Conservation (phyloP, 2,888 invertebrate genomes). For the Ornithoptera priamus region DNA sequence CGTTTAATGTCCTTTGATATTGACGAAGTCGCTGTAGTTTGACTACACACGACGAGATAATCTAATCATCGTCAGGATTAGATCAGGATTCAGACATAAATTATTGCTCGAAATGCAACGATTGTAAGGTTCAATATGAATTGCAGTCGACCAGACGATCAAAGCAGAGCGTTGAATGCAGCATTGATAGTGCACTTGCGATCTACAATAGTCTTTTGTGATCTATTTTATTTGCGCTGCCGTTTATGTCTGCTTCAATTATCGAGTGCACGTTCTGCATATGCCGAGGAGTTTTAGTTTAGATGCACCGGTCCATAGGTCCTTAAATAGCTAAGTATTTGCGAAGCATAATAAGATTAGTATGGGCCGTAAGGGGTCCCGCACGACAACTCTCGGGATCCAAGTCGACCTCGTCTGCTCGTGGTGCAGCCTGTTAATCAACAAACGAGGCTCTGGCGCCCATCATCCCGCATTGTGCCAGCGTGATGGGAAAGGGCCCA, state of each 20-base stretch:
- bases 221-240: neutral
- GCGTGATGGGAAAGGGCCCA: no score
- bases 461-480: no score
- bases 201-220: neutral
- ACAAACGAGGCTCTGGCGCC: no score
- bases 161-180: neutral
- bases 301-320: no score
- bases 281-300: neutral
- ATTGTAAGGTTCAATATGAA: neutral
- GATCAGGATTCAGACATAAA: neutral
- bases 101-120: neutral
- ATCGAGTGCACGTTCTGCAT: neutral
- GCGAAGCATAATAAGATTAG: no score
- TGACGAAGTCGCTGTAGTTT: neutral
- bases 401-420: no score
- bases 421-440: no score
- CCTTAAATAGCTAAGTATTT: no score
- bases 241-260: neutral
- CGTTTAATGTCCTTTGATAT: neutral
- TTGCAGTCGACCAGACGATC: neutral
- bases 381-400: no score
- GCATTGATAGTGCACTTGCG: neutral
- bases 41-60: neutral
- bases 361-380: no score
- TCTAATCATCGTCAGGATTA: neutral